Evolutionary conservation across 1,140 invertebrate genomes (phyloP).

Genomic region (Subanguina moxae): DNA sequence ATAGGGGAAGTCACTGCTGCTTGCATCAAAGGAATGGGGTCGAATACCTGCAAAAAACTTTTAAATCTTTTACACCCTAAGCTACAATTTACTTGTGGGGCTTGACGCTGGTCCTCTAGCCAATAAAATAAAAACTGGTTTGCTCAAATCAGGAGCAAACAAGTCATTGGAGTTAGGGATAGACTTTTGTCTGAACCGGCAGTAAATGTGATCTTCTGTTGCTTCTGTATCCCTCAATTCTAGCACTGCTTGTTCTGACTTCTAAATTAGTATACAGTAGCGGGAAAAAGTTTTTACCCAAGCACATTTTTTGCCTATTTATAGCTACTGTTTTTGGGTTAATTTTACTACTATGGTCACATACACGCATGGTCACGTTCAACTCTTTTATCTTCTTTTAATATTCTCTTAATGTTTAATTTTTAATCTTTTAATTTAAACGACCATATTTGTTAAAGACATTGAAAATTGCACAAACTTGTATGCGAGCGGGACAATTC

Average conservation of each 20-base stretch:
- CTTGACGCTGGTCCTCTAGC: constrained; percentile 1
- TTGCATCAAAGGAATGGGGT: not conserved
- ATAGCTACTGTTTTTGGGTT: no score
- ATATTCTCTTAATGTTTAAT: no score
- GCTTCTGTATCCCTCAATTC: constrained; percentile 12
- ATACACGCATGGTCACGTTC: no score
- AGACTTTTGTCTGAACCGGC: constrained; percentile 11
- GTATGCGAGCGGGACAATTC: no score
- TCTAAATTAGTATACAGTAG: no score
- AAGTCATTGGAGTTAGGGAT: constrained; percentile 1
- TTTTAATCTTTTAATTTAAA: no score
- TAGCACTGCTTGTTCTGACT: constrained; percentile 5
- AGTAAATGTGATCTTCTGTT: constrained; percentile 24
- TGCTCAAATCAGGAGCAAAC: not conserved
- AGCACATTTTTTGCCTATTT: no score
- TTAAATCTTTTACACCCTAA: not conserved
- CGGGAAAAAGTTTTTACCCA: no score
- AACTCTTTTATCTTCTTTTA: no score
- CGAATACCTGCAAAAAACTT: not conserved
- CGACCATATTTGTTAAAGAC: constrained; percentile 13
- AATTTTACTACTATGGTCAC: no score
- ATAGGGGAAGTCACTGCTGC: not conserved
- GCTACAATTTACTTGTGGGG: not conserved
- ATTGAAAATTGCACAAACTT: no score
- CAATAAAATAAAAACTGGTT: not conserved